Evolutionary conservation across 2,113 vertebrate genomes (phyloP).

Genomic region (Eurystomus gularis): DNA sequence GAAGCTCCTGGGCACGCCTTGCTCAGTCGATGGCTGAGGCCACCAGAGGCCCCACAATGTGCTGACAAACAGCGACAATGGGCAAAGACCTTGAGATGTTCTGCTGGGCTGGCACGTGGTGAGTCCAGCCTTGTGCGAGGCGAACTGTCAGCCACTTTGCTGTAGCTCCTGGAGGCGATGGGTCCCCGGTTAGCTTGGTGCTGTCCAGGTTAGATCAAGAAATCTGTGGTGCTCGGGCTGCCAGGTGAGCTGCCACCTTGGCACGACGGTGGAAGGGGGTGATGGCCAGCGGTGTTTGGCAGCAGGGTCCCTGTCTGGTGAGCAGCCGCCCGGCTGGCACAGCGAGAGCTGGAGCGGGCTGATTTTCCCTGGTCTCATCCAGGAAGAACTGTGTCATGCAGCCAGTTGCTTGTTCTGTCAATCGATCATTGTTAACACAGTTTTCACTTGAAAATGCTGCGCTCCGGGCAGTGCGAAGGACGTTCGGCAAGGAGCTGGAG

Average conservation of each 20-base stretch:
- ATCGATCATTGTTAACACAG: background rate
- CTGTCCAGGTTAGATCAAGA: background rate
- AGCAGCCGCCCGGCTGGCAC: background rate
- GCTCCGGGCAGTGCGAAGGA: background rate
- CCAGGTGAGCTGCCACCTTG: background rate
- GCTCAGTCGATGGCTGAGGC: background rate
- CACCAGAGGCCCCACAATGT: background rate
- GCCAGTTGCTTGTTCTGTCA: background rate
- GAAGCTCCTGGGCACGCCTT: background rate
- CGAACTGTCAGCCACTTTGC: accelerated
- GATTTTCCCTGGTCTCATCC: background rate
- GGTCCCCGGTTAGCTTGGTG: background rate
- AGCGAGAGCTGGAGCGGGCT: background rate
- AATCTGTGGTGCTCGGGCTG: background rate
- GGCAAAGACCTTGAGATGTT: accelerated
- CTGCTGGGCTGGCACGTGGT: accelerated
- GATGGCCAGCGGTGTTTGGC: accelerated
- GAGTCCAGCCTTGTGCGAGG: accelerated
- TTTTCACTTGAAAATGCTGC: background rate
- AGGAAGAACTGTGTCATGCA: conserved; percentile 4
- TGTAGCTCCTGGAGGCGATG: background rate
- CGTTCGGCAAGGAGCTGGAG: background rate
- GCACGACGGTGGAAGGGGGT: background rate
- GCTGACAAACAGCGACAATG: accelerated
- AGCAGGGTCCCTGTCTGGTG: background rate